phyloP scores from a whole-genome alignment of 2,888 invertebrate species.

The Lottia scabra region DNA sequence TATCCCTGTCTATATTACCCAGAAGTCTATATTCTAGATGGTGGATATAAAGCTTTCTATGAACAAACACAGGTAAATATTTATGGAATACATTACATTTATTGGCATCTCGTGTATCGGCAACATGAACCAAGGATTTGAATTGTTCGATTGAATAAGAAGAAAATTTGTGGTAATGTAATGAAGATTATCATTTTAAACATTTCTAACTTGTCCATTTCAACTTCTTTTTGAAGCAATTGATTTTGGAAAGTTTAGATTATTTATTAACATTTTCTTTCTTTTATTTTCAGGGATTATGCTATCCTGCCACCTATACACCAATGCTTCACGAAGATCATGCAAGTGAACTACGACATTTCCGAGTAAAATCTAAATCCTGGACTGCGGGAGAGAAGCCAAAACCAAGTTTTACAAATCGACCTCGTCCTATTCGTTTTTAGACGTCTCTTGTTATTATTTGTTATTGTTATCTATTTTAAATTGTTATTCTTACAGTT shows the following conservation, averaged over 20 bases:
- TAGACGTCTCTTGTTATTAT: not conserved
- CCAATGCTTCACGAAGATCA: constrained; percentile 87
- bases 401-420: not conserved
- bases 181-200: too few species aligned
- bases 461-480: too few species aligned
- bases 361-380: constrained; percentile 76
- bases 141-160: too few species aligned
- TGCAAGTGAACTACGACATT: constrained; percentile 78
- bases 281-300: constrained; percentile 72
- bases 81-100: not conserved
- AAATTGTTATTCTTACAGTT: too few species aligned
- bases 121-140: not conserved
- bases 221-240: too few species aligned
- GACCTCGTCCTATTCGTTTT: not conserved
- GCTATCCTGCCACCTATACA: constrained; percentile 80
- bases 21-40: constrained; percentile 90
- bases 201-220: too few species aligned
- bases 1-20: constrained; percentile 90
- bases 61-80: constrained; percentile 70
- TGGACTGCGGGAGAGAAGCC: constrained; percentile 51
- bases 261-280: not conserved
- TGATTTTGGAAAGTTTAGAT: too few species aligned
- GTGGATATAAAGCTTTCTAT: constrained; percentile 88
- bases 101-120: not conserved
- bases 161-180: too few species aligned